phyloP scores from a whole-genome alignment of 1,140 invertebrate genomes.

The Drosophila auraria region DNA sequence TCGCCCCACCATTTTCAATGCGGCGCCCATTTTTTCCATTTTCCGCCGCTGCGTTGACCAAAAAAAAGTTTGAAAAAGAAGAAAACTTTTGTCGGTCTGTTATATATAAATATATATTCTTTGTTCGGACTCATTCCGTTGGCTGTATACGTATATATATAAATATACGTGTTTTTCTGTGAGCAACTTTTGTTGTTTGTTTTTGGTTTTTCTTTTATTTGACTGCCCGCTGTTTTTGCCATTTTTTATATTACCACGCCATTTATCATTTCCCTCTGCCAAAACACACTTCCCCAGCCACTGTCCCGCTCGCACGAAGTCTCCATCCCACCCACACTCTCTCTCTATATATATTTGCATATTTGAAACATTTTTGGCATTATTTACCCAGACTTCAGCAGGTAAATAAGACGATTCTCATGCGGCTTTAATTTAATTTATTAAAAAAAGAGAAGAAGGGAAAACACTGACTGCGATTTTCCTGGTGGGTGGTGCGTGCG shows the following conservation, averaged over 20 bases:
- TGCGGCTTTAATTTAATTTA: conserved; percentile 82
- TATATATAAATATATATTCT: conserved; percentile 40
- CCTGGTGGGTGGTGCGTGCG: conserved; percentile 61
- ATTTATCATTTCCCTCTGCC: conserved; percentile 80
- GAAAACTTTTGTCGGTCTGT: conserved; percentile 53
- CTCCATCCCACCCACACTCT: conserved; percentile 10
- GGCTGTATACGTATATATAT: conserved; percentile 56
- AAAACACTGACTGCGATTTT: conserved; percentile 50
- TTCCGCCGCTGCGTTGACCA: conserved; percentile 55
- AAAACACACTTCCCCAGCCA: conserved; percentile 58
- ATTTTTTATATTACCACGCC: conserved; percentile 84
- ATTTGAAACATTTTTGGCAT: conserved; percentile 59
- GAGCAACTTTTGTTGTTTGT: conserved; percentile 33
- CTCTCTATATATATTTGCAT: conserved; percentile 50
- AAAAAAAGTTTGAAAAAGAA: conserved; percentile 65
- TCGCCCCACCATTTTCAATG: conserved; percentile 61
- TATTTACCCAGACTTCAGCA: conserved; percentile 53
- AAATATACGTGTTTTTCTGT: conserved; percentile 36
- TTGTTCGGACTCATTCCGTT: conserved; percentile 44
- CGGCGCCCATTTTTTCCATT: conserved; percentile 76
- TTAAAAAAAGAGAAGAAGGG: conserved; percentile 55
- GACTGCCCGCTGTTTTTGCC: conserved; percentile 78
- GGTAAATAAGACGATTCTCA: conserved; percentile 78
- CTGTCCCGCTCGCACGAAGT: conserved; percentile 19
- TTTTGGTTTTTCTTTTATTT: conserved; percentile 58